Conservation (phyloP, 2,113 vertebrate genomes). For the Thamnophis sirtalis region DNA sequence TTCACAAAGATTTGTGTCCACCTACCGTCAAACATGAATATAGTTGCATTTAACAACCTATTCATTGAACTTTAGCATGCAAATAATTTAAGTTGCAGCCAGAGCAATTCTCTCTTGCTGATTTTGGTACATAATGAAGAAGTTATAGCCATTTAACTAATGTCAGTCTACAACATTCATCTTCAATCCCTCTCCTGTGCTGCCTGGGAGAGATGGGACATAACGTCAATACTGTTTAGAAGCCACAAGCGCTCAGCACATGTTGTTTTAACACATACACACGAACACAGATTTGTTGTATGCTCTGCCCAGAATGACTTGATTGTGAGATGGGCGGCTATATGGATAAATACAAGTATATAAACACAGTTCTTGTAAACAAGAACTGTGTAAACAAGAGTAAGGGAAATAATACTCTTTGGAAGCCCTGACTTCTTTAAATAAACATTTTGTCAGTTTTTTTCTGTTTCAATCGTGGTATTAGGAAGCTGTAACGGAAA, state of each 20-base stretch:
- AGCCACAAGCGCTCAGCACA: background rate
- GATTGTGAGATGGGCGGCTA: background rate
- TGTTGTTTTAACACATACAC: background rate
- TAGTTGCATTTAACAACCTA: background rate
- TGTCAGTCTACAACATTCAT: background rate
- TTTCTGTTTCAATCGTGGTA: background rate
- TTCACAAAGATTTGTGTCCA: background rate
- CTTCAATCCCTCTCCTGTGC: background rate
- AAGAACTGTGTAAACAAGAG: no score
- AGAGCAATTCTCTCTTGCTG: background rate
- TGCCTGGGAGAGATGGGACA: background rate
- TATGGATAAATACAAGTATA: background rate
- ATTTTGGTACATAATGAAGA: background rate
- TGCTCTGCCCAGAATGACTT: background rate
- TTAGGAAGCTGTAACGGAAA: background rate
- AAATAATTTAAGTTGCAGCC: background rate
- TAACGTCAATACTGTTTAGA: background rate
- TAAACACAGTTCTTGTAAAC: background rate
- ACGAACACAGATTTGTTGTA: background rate
- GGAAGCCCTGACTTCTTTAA: background rate
- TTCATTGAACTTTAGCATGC: background rate
- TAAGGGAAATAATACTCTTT: background rate
- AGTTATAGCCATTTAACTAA: no score
- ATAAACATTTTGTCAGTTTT: background rate
- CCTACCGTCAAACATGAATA: no score